Base-by-base conservation (phyloP, 1,140 invertebrate species). In the Sminthurinus signatus region DNA sequence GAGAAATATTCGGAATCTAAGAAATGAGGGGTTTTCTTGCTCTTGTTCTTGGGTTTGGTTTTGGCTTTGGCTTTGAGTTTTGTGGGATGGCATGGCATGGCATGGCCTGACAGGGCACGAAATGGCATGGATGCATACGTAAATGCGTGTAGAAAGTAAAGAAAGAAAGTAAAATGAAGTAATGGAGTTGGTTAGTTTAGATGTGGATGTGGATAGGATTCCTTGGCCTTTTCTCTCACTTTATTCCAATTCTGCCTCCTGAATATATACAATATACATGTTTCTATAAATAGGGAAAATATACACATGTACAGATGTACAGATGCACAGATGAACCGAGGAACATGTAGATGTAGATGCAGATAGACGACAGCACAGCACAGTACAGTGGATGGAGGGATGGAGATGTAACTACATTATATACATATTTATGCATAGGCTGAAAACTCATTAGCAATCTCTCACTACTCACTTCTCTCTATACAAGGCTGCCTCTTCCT, bases 391-490 rank as follows among this genome's bases (percentile, higher is more conserved):
- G 8, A 12, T 48, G 46, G 46, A 19, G 15, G 10, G 8, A 19
- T 10, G 46, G 10, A 14, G 46, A 60, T 67, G 57, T 67, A 63
- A 63, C 65, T 67, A n/a, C n/a, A n/a, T n/a, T n/a, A n/a, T n/a
- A n/a, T n/a, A n/a, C n/a, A n/a, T n/a, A n/a, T n/a, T n/a, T n/a
- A 36, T 68, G 60, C 62, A 56, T 61, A 63, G 61, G 62, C 66
- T 60, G 62, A 68, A 67, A 68, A 68, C 62, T 68, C 66, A 68
- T 68, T 68, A 68, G 66, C 66, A 68, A 62, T 50, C 66, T 57
- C 62, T 68, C 66, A 60, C 61, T 67, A n/a, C n/a, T n/a, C n/a
- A n/a, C n/a, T n/a, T n/a, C n/a, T n/a, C n/a, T n/a, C n/a, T n/a
- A n/a, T n/a, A n/a, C n/a, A n/a, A n/a, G n/a, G n/a, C n/a, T n/a